Base-by-base conservation (phyloP, 2,113 vertebrate genomes). In the Myotis yumanensis region DNA sequence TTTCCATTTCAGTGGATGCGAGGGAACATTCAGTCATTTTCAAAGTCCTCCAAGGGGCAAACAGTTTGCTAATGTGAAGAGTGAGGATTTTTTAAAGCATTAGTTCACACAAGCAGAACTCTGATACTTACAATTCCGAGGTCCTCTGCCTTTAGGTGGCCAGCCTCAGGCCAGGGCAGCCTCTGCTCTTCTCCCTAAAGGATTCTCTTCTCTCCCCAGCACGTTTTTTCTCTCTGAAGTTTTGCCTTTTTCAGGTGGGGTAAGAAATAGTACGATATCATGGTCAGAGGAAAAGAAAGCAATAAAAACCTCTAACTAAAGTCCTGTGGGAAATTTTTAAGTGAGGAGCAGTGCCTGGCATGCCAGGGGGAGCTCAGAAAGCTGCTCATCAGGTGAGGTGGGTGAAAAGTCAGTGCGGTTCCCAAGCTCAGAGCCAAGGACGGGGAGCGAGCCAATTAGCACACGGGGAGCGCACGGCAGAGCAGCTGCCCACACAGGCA, bases 401-500 rank as follows among this genome's bases (percentile, higher is more conserved):
- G 85, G 96, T 95, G 80, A 96, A 94, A 95, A 95, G 93, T 89
- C 88, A 62, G 22, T 25, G 82, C 0, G 7, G 72, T 76, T 91
- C 69, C 73, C 66, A 64, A 95, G 83, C 92, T 14, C 32, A 11
- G 95, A 96, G 96, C 94, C 97, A 97, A 95, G 96, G 93, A 64
- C 48, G 23, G 7, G 59, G 3, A 68, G 57, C 0, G 79, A 94
- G 94, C 97, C 97, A 97, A 94, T 91, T 96, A 94, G 94, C 77
- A 22, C 59, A 72, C 1, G 25, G 51, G 88, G 59, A 90, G 59
- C 10, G 25, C 30, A 0, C 40, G 71, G 85, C 54, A 84, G 89
- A 75, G 40, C 25, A 7, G 91, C 95, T 94, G 96, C 97, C 97
- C 89, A 96, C 96, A 94, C 96, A 95, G 9, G 92, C 86, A 95